phyloP scores from a whole-genome alignment of 2,888 invertebrate genomes.

The Toxonevra muliebris region DNA sequence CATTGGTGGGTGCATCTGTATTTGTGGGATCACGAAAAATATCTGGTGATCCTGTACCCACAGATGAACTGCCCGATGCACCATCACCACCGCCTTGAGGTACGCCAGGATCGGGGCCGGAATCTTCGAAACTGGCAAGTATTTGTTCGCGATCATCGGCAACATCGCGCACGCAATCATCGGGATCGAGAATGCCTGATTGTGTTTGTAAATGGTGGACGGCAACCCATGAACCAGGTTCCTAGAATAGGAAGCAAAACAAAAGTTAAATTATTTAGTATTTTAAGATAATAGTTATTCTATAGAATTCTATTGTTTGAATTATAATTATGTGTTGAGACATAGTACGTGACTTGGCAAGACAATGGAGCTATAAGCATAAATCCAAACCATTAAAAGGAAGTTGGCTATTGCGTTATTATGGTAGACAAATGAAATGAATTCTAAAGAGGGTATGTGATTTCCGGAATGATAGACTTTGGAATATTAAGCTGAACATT shows the following conservation, averaged over 20 bases:
- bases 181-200: constrained; percentile 93
- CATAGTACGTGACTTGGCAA: constrained; percentile 26
- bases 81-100: constrained; percentile 87
- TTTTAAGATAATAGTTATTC: no score
- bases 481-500: no score
- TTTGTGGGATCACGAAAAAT: constrained; percentile 76
- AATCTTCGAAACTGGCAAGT: constrained; percentile 82
- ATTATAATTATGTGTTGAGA: background rate
- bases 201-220: constrained; percentile 92
- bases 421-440: background rate
- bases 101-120: constrained; percentile 69
- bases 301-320: no score
- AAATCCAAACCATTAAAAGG: constrained; percentile 6
- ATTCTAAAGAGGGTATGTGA: constrained; percentile 4
- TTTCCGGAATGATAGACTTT: constrained; percentile 9
- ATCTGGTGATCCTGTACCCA: constrained; percentile 95
- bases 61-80: constrained; percentile 88
- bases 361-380: constrained; percentile 7
- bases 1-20: constrained; percentile 60
- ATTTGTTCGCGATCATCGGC: constrained; percentile 96
- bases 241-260: constrained; percentile 67
- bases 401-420: background rate
- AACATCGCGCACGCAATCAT: constrained; percentile 93
- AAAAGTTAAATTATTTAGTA: constrained; percentile 25
- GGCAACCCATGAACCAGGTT: constrained; percentile 86